phyloP scores from a whole-genome alignment of 2,888 invertebrate genomes.

The Adelognathus sp. region DNA sequence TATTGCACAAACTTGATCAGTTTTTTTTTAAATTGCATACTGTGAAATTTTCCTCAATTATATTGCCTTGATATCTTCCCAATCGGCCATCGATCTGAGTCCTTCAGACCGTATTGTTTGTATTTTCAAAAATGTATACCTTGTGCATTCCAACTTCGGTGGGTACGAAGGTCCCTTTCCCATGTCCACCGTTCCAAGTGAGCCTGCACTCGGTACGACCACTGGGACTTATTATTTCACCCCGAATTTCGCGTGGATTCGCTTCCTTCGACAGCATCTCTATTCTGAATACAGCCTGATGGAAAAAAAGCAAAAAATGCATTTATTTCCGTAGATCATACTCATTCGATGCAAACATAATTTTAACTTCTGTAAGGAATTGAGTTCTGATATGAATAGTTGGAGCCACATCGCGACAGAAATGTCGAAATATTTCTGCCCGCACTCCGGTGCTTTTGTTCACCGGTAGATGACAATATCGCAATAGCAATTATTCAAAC shows the following conservation, averaged over 20 bases:
- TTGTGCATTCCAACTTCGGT: slow-evolving; percentile 97
- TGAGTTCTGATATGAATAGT: background rate
- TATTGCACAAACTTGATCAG: too few species aligned
- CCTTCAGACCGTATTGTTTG: too few species aligned
- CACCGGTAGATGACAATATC: slow-evolving; percentile 22
- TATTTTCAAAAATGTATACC: slow-evolving; percentile 79
- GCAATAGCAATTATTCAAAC: slow-evolving; percentile 52
- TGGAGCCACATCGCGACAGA: background rate
- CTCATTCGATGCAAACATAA: background rate
- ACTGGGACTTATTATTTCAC: slow-evolving; percentile 90
- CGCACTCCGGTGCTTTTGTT: background rate
- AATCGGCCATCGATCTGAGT: too few species aligned
- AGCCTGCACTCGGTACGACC: slow-evolving; percentile 84
- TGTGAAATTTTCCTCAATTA: too few species aligned
- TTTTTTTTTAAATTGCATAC: too few species aligned
- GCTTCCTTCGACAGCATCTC: slow-evolving; percentile 88
- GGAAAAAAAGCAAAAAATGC: slow-evolving; percentile 60
- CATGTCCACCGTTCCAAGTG: slow-evolving; percentile 81
- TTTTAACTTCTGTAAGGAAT: background rate
- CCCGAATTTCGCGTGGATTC: slow-evolving; percentile 87
- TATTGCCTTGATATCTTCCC: too few species aligned
- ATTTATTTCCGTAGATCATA: background rate
- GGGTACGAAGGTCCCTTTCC: slow-evolving; percentile 92
- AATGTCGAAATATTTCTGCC: slow-evolving; percentile 13
- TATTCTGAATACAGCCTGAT: slow-evolving; percentile 90